These are phyloP conservation scores for Anguilla anguilla DNA, from an alignment of 2,797 vertebrate species.

Conservation along the genomic window DNA sequence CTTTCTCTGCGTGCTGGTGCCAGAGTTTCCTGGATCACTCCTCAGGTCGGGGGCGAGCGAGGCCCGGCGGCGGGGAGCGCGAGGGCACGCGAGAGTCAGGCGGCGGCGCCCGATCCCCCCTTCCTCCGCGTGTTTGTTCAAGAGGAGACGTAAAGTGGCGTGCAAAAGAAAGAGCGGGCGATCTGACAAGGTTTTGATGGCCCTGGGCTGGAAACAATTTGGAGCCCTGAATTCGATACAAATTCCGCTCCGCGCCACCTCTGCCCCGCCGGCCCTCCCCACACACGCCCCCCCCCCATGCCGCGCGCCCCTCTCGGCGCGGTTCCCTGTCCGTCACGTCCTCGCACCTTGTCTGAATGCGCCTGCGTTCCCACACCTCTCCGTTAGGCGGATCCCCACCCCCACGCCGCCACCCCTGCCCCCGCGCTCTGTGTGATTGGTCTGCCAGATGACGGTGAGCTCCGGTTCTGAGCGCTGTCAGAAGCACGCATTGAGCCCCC, in stretches of 20 bases:
- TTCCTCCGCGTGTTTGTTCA: conserved; percentile 51
- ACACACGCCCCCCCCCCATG: conserved; percentile 28
- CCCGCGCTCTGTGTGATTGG: neutral
- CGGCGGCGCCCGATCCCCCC: conserved; percentile 22
- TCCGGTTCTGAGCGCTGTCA: neutral
- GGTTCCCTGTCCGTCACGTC: conserved; percentile 56
- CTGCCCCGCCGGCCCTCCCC: conserved; percentile 54
- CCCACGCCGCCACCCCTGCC: neutral
- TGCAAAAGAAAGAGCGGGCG: conserved; percentile 37
- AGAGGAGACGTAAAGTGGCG: conserved; percentile 49
- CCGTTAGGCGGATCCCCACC: neutral
- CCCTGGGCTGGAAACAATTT: conserved; percentile 70
- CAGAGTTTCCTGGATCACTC: neutral
- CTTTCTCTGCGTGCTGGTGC: neutral
- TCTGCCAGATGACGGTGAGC: neutral
- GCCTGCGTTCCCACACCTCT: conserved; percentile 54
- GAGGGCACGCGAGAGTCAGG: conserved; percentile 16
- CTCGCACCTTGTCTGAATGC: conserved; percentile 45
- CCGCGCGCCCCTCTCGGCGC: conserved; percentile 35
- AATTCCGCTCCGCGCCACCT: conserved; percentile 60
- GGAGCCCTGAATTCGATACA: conserved; percentile 60
- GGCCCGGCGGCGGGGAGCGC: neutral
- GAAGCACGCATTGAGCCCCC: neutral
- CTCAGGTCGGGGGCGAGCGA: conserved; percentile 28
- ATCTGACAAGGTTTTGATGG: conserved; percentile 66